Percentiles rank a stretch among this genome's conserved stretches.
Evolutionary conservation across 2,113 vertebrate genomes (phyloP).

Genomic region (Erpornis zantholeuca): DNA sequence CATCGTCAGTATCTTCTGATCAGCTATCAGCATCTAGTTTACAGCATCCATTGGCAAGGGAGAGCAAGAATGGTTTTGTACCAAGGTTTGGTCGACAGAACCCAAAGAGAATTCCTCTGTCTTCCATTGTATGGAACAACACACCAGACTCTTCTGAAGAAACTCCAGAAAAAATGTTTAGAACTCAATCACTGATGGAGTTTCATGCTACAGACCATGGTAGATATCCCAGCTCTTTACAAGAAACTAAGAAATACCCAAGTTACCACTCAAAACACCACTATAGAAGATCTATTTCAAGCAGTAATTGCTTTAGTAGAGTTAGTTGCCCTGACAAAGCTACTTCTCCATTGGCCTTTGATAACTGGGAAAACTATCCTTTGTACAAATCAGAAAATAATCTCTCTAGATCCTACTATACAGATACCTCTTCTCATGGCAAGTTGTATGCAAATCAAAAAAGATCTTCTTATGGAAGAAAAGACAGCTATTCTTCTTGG

Average conservation of each 20-base stretch:
- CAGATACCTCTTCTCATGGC: conserved; percentile 33
- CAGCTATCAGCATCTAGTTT: conserved; percentile 62
- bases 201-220: conserved; percentile 27
- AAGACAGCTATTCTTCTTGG: conserved; percentile 46
- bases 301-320: conserved; percentile 21
- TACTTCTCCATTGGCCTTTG: conserved; percentile 19
- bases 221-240: conserved; percentile 17
- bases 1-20: conserved; percentile 22
- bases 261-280: conserved; percentile 54
- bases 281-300: conserved; percentile 36
- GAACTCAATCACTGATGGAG: conserved; percentile 68
- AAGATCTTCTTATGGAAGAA: conserved; percentile 32
- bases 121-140: conserved; percentile 77
- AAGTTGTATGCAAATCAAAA: conserved; percentile 38
- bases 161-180: conserved; percentile 38
- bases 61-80: conserved; percentile 56
- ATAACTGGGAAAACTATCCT: conserved; percentile 71
- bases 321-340: conserved; percentile 20
- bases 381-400: conserved; percentile 58
- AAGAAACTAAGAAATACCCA: conserved; percentile 46
- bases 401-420: conserved; percentile 45
- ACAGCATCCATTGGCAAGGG: conserved; percentile 35
- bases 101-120: conserved; percentile 74
- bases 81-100: conserved; percentile 53
- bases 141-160: conserved; percentile 36